Evolutionary conservation across 2,888 invertebrate species (phyloP), one percentile per base, ranked within the genome.

Genomic region (Plemyria rubiginata): DNA sequence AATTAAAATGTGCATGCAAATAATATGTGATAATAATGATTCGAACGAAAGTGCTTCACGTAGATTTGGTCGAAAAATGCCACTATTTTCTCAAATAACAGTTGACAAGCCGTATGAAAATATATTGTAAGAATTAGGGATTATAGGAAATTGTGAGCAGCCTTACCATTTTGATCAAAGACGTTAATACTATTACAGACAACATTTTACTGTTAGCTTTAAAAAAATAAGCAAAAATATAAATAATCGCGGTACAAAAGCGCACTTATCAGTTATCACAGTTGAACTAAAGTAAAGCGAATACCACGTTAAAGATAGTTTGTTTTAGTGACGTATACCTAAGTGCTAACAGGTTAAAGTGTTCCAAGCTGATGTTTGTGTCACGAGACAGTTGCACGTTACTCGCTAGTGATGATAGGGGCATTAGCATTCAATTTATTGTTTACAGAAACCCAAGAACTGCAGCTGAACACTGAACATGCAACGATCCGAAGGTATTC

Each of bases 131-230:
- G 6, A 0, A 38, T 11, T 38, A 11, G 9, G 36, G 11, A 11
- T 38, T 9, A 38, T 38, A 11, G 11, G 36, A 8, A 38, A 38
- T 11, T 38, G 36, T 38, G 36, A 11, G 11, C 36, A 38, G n/a
- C 4, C 57, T 62, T 60, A 65, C 65, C 65, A 65, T 60, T 61
- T 65, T 65, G 50, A 65, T 60, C 29, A 65, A 51, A 32, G 60
- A 60, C 9, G 65, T 57, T 16, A 65, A 45, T n/a, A 65, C 57
- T 22, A 65, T 57, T 15, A 65, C 7, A 2, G 65, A 60, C 36
- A 65, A 54, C 65, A 65, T 65, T 45, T 53, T 54, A 5, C n/a
- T 32, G 12, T 8, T 11, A 11, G 11, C 11, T 2, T 7, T 38
- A 11, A 38, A 11, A 38, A 38, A 38, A 38, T 38, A 38, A 9